Percentiles rank a stretch among this genome's conserved stretches.
phyloP scores from a whole-genome alignment of 2,888 invertebrate species.

The Meteorus cinctellus region DNA sequence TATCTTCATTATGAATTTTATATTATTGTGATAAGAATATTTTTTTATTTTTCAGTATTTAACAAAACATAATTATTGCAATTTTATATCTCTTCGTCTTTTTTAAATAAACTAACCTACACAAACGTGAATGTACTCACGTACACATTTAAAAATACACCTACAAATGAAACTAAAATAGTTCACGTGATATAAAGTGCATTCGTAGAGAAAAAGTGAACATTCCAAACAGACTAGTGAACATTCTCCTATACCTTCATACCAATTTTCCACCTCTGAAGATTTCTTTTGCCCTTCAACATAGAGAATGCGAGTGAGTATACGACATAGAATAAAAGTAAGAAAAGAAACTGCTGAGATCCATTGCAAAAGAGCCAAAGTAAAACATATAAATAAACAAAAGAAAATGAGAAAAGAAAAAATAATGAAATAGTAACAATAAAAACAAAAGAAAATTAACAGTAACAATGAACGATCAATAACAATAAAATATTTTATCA shows the following conservation, averaged over 20 bases:
- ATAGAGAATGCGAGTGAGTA: neutral
- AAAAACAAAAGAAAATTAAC: constrained; percentile 6
- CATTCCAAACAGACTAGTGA: neutral
- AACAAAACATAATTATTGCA: too few relatives aligned
- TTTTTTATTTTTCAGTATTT: neutral
- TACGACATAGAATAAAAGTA: too few relatives aligned
- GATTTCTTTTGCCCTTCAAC: neutral
- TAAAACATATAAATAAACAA: neutral
- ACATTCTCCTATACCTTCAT: neutral
- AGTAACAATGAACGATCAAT: neutral
- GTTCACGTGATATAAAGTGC: constrained; percentile 3
- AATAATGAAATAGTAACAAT: neutral
- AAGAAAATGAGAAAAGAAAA: constrained; percentile 13
- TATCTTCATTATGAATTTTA: too few relatives aligned
- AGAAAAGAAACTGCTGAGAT: neutral
- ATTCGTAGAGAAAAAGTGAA: constrained; percentile 1
- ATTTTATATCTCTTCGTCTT: neutral
- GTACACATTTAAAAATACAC: neutral
- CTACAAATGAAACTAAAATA: neutral
- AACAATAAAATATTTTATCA: too few relatives aligned
- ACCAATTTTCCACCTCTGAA: constrained; percentile 1
- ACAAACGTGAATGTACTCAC: neutral
- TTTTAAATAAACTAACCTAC: neutral
- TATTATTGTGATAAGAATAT: too few relatives aligned
- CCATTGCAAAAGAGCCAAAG: neutral